Conservation (phyloP, 1,140 invertebrate genomes). For the Rhopalosiphum padi region DNA sequence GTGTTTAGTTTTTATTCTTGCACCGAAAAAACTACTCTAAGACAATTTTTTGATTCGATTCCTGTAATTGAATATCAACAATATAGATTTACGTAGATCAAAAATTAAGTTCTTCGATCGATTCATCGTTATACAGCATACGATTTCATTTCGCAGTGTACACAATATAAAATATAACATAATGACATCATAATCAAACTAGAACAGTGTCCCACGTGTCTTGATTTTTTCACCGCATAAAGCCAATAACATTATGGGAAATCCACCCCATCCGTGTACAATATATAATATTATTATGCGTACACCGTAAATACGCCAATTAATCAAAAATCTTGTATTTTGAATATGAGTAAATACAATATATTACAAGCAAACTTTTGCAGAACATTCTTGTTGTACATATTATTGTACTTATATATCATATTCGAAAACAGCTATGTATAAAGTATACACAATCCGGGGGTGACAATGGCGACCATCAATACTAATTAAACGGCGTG, state of each 20-base stretch:
- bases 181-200: background rate
- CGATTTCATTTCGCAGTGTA: background rate
- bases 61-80: background rate
- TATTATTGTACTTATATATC: background rate
- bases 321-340: background rate
- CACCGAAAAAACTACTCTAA: background rate
- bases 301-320: background rate
- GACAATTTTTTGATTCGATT: background rate
- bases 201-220: background rate
- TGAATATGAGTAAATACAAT: background rate
- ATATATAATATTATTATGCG: too few species aligned
- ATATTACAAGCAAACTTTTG: background rate
- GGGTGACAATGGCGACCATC: background rate
- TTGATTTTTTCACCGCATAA: background rate
- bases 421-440: background rate
- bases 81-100: background rate
- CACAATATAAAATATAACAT: background rate
- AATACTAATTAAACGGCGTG: slow-evolving; percentile 19
- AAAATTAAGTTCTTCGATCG: background rate
- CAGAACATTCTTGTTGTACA: background rate
- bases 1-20: background rate
- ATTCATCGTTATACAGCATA: background rate
- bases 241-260: background rate
- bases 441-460: background rate
- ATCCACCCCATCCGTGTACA: background rate